Evolutionary conservation across 2,888 invertebrate genomes (phyloP).

Genomic region (Lordiphosa andalusiaca): DNA sequence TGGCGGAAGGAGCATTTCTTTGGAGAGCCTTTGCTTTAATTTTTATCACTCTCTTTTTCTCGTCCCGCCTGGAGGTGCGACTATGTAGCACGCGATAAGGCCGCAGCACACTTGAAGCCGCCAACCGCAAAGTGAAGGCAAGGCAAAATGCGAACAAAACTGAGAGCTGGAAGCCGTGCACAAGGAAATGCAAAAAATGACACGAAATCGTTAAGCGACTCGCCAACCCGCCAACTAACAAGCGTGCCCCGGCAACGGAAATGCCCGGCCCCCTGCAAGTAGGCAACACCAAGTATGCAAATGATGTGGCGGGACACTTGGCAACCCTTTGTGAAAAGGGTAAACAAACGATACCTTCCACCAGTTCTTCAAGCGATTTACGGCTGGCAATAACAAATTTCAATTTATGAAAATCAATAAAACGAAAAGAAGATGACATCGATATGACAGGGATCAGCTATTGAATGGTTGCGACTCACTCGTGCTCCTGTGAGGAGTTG

Average conservation of each 20-base stretch:
- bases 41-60: constrained; percentile 32
- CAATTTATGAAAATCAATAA: constrained; percentile 59
- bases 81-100: constrained; percentile 69
- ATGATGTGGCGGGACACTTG: constrained; percentile 38
- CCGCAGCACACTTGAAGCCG: constrained; percentile 52
- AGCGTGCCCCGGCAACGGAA: constrained; percentile 69
- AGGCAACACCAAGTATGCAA: constrained; percentile 49
- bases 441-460: constrained; percentile 68
- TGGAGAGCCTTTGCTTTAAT: constrained; percentile 42
- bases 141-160: constrained; percentile 8
- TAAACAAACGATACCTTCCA: constrained; percentile 35
- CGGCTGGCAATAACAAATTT: constrained; percentile 27
- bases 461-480: constrained; percentile 4
- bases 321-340: constrained; percentile 20
- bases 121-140: constrained; percentile 40
- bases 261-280: constrained; percentile 42
- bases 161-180: constrained; percentile 54
- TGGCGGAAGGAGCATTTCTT: constrained; percentile 34
- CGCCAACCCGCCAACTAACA: constrained; percentile 49
- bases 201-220: constrained; percentile 70
- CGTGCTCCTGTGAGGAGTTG: constrained; percentile 4
- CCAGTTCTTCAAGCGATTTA: constrained; percentile 17
- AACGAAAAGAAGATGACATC: constrained; percentile 52
- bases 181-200: constrained; percentile 72
- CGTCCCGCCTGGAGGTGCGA: constrained; percentile 55